phyloP scores from a whole-genome alignment of 2,797 vertebrate genomes.

The Rallus crepitans region DNA sequence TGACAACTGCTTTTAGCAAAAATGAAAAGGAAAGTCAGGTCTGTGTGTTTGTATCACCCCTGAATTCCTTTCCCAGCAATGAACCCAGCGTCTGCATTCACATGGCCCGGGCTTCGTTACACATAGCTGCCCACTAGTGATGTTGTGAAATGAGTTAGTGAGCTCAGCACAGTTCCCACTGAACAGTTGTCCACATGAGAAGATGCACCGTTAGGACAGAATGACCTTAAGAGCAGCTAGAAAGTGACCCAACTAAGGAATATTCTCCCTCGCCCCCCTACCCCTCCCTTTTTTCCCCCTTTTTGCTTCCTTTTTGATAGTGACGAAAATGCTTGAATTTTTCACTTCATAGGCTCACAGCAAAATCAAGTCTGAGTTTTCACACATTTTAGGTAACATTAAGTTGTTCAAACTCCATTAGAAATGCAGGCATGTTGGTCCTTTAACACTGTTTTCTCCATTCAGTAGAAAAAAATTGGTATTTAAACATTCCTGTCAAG shows the following conservation, averaged over 20 bases:
- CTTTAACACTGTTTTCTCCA: background rate
- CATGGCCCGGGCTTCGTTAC: background rate
- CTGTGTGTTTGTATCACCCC: background rate
- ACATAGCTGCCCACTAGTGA: background rate
- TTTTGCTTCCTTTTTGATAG: background rate
- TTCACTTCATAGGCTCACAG: background rate
- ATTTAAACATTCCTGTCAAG: background rate
- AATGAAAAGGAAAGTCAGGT: background rate
- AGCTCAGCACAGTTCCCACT: background rate
- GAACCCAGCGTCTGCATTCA: background rate
- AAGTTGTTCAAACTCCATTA: background rate
- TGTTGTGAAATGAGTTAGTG: conserved; percentile 5
- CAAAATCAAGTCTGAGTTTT: background rate
- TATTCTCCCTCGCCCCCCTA: background rate
- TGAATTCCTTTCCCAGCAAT: background rate
- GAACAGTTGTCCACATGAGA: background rate
- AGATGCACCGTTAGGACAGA: background rate
- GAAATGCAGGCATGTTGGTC: background rate
- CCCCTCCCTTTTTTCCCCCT: background rate
- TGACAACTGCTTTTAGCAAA: fast-evolving
- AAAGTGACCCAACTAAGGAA: background rate
- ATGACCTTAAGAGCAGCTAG: background rate
- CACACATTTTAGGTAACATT: background rate
- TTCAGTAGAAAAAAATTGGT: background rate
- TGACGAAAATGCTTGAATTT: background rate